A percentile compares a stretch with the other conserved stretches of the same genome.
These are phyloP conservation scores for Setophaga kirtlandii DNA, from an alignment of 2,113 vertebrate genomes.

Conservation along the genomic window DNA sequence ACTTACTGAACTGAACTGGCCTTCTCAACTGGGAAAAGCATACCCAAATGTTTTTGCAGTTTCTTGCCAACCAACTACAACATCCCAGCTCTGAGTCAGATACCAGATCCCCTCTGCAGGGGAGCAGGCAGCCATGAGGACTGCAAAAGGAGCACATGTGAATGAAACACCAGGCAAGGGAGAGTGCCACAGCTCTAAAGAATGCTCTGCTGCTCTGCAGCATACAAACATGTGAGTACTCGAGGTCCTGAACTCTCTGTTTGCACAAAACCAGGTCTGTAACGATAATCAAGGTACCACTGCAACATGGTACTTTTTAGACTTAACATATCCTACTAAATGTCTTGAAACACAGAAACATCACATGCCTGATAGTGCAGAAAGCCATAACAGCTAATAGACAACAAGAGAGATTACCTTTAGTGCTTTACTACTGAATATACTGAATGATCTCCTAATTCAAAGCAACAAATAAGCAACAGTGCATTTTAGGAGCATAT, in stretches of 20 bases:
- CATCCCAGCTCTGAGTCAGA: neutral
- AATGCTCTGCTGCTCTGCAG: neutral
- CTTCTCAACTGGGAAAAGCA: neutral
- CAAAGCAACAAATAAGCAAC: neutral
- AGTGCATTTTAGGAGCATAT: neutral
- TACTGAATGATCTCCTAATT: neutral
- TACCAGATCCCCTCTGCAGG: neutral
- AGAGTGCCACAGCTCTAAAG: neutral
- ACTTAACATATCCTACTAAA: neutral
- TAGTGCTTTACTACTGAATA: neutral
- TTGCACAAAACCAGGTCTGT: neutral
- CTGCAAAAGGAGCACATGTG: neutral
- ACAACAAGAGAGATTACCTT: neutral
- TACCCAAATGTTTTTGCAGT: rapidly evolving
- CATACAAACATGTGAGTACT: neutral
- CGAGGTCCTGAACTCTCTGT: neutral
- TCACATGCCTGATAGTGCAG: neutral
- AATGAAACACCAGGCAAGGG: neutral
- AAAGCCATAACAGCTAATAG: neutral
- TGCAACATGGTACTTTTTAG: neutral
- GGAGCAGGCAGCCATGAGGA: neutral
- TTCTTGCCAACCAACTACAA: neutral
- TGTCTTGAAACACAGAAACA: neutral
- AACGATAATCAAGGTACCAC: neutral
- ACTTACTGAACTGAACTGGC: neutral